These are phyloP conservation scores for Ericerus pela DNA, from an alignment of 1,140 invertebrate species.

Conservation along the genomic window DNA sequence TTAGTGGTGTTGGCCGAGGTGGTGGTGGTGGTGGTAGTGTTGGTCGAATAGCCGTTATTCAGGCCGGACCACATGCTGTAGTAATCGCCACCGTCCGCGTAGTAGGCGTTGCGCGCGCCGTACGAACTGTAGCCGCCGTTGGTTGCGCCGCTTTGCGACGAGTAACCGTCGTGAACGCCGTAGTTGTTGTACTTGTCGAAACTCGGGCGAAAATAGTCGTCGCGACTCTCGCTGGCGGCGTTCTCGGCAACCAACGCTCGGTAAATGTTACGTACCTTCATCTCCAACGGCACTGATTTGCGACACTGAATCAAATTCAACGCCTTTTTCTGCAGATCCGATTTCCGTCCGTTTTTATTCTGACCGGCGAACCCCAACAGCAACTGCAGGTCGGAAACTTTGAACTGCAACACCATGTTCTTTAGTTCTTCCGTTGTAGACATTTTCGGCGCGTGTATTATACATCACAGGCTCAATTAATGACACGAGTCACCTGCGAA, in stretches of 20 bases:
- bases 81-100: background rate
- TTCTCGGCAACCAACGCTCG: background rate
- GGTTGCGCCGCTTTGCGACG: background rate
- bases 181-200: background rate
- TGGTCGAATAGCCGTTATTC: background rate
- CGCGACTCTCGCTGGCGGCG: background rate
- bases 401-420: conserved; percentile 61
- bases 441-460: too few relatives aligned
- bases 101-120: too few relatives aligned
- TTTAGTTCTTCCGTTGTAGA: background rate
- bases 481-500: too few relatives aligned
- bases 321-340: conserved; percentile 50
- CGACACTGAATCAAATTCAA: background rate
- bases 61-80: background rate
- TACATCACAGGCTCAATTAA: too few relatives aligned
- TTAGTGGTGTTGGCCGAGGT: background rate
- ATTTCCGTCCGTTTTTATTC: conserved; percentile 74
- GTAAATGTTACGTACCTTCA: conserved; percentile 3
- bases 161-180: background rate
- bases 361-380: conserved; percentile 67
- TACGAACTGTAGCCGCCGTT: background rate
- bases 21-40: background rate
- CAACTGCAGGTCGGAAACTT: conserved; percentile 70
- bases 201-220: background rate
- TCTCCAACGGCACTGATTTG: background rate